Base-by-base conservation (phyloP, 1,140 invertebrate genomes). In the Drosophila dunni region DNA sequence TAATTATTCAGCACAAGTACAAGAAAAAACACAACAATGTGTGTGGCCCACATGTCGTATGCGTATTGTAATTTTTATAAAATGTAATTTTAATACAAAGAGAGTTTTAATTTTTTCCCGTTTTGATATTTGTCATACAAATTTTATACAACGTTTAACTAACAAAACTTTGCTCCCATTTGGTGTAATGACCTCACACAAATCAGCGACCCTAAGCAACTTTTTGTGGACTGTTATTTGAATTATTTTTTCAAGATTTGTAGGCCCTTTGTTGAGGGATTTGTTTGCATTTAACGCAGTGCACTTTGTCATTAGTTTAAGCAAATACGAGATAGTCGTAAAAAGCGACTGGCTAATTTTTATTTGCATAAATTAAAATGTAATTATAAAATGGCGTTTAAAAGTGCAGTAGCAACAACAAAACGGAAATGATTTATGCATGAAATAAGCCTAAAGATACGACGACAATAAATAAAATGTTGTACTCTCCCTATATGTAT, bases 311-410 rank as follows among this genome's bases (percentile, higher is more conserved):
- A 88, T 88, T 86, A 86, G 75, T 86, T 79, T 44, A 78, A 81
- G 53, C 62, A 85, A 84, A 84, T 76, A 79, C 20, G 34, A 48
- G 10, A n/a, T 17, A 3, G 10, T 9, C 13, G 44, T 17, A 51
- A 60, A 70, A 58, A 54, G 15, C 9, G 9, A 36, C 10, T 67
- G 38, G 69, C 83, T 83, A 88, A 89, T 83, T 86, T 86, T 81
- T 88, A 88, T 88, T 88, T 88, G 84, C 83, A 88, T 88, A 88
- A 88, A 88, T 88, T 88, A 88, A 88, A 88, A 88, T 88, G 83
- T 83, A 88, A 88, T 88, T 88, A 88, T 88, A 88, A 89, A 80
- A 83, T 75, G 79, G 76, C 74, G 61, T 54, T 69, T 29, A 29
- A 64, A 71, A 78, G 54, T 61, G 71, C 72, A 61, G 54, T 20